Conservation (phyloP, 2,888 invertebrate genomes). For the Margaritifera margaritifera region DNA sequence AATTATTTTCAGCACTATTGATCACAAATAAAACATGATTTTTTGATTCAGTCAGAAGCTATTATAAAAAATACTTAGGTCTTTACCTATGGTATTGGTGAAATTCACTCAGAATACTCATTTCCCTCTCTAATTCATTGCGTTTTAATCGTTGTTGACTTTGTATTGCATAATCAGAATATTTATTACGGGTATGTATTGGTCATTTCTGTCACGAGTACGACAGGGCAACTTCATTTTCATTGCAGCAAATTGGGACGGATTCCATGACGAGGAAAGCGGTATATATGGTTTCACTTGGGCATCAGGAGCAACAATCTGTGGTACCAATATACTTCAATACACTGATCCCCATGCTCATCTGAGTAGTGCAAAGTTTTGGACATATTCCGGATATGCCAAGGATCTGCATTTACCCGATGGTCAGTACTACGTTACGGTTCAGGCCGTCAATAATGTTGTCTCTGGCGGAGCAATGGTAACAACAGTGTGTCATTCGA, state of each 20-base stretch:
- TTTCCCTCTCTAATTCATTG: too few relatives aligned
- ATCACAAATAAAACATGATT: too few relatives aligned
- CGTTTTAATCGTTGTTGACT: background rate
- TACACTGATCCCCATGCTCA: constrained; percentile 51
- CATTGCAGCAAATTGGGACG: constrained; percentile 57
- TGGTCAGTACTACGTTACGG: constrained; percentile 54
- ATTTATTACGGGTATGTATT: background rate
- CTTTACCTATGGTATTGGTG: too few relatives aligned
- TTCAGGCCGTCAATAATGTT: constrained; percentile 51
- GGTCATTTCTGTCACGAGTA: background rate
- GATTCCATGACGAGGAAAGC: constrained; percentile 58
- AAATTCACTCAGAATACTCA: too few relatives aligned
- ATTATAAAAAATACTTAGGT: too few relatives aligned
- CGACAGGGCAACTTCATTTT: background rate
- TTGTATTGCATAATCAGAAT: background rate
- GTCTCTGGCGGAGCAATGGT: constrained; percentile 53
- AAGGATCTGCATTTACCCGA: constrained; percentile 48
- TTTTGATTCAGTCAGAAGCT: too few relatives aligned
- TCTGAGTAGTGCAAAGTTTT: constrained; percentile 44
- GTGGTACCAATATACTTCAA: constrained; percentile 42
- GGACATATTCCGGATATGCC: constrained; percentile 54
- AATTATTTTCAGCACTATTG: too few relatives aligned
- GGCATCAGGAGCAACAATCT: constrained; percentile 49
- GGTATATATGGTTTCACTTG: constrained; percentile 57
- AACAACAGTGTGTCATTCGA: constrained; percentile 55